Evolutionary conservation across 2,113 vertebrate genomes (phyloP).

Genomic region (Melanerpes aurifrons): DNA sequence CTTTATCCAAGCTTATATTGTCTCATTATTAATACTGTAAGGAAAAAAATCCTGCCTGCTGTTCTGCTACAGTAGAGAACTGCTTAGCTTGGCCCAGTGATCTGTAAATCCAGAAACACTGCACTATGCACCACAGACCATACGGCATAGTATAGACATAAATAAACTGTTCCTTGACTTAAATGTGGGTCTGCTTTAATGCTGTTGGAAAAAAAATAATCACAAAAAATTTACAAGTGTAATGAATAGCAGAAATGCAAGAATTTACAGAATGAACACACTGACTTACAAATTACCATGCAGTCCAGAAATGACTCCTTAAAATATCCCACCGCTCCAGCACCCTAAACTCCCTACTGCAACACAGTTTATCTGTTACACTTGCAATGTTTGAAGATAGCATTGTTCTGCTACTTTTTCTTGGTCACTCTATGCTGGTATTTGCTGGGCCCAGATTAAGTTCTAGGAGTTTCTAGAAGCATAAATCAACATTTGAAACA

Average conservation of each 20-base stretch:
- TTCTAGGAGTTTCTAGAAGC: background rate
- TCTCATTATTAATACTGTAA: background rate
- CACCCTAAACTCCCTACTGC: background rate
- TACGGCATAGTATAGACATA: background rate
- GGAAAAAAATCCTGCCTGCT: background rate
- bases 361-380: background rate
- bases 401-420: background rate
- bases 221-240: background rate
- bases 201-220: background rate
- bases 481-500: background rate
- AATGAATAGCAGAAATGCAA: background rate
- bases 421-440: accelerated
- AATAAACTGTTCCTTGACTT: background rate
- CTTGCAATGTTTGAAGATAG: background rate
- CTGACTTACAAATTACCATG: background rate
- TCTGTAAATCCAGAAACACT: background rate
- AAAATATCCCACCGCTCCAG: background rate
- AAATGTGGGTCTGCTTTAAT: background rate
- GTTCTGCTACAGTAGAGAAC: background rate
- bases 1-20: background rate
- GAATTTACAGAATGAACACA: background rate
- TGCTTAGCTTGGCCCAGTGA: background rate
- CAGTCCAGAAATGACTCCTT: background rate
- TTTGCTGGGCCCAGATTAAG: background rate
- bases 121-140: background rate